Base-by-base conservation (phyloP, 2,113 vertebrate genomes). In the Antennarius striatus region DNA sequence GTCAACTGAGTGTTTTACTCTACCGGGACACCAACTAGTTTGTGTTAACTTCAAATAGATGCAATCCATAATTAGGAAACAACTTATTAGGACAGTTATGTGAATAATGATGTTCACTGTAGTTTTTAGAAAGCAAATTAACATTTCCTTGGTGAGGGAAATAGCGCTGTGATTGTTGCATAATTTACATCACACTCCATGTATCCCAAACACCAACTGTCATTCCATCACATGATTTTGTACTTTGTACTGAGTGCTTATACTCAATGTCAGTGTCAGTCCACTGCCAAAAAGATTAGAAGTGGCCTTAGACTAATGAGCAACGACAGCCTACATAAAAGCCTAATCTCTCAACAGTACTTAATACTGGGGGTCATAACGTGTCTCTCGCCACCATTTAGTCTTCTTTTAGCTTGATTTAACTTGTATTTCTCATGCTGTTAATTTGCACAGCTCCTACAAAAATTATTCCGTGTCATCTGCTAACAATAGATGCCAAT, bases 401-500 rank as follows among this genome's bases (percentile, higher is more conserved):
- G 47, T 63, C 66, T 29, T 10, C 14, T 57, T 84, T 55, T 70
- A 63, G 32, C 50, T 67, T 4, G 40, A 73, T 81, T 86, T 72
- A 59, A 36, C 79, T 71, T 72, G 47, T 77, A 53, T 75, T 77
- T 64, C 32, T 28, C 39, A 40, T 65, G 7, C 51, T 81, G 59
- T 77, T 71, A 63, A 70, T 77, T 71, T 77, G 39, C 60, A 79
- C 65, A 81, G 42, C 53, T 73, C 50, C 54, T 72, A 48, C 55
- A 58, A 11, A 59, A 82, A 77, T 73, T 39, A 66, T 65, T 82
- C 56, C 16, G 77, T 62, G 53, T 79, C 57, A 15, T 59, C 36
- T 29, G 56, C 48, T 54, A 67, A 86, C 81, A 86, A 73, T 84
- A 50, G 36, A 65, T 77, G 56, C 29, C 75, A 74, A 48, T 80